A percentile compares a stretch with the other conserved stretches of the same genome.
phyloP scores from a whole-genome alignment of 35 echinoderm and acorn worm genomes.

The Amphiura filiformis region DNA sequence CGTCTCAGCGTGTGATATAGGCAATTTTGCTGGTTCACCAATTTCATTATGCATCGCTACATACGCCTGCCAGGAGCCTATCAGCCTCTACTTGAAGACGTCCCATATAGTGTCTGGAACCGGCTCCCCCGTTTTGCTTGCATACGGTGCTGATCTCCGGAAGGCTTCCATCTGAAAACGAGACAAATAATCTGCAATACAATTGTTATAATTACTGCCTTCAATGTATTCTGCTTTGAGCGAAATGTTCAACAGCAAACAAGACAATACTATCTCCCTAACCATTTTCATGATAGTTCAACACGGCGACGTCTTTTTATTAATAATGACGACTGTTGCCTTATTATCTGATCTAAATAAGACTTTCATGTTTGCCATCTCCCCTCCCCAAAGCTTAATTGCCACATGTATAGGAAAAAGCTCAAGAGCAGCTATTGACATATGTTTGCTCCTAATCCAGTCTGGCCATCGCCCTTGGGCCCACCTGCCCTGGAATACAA shows the following conservation, averaged over 20 bases:
- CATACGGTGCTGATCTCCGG: background rate
- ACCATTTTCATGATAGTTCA: background rate
- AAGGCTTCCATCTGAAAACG: slow-evolving; percentile 6
- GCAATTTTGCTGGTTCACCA: background rate
- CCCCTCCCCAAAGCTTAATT: background rate
- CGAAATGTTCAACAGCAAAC: background rate
- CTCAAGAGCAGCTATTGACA: slow-evolving; percentile 14
- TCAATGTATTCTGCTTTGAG: background rate
- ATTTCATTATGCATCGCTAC: background rate
- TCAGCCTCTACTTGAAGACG: background rate
- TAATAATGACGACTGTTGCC: slow-evolving; percentile 1
- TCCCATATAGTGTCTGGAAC: background rate
- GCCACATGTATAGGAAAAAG: slow-evolving; percentile 21
- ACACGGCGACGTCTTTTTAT: background rate
- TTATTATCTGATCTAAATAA: slow-evolving; percentile 14
- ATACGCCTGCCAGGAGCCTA: background rate
- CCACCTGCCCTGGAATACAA: slow-evolving; percentile 22
- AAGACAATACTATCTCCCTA: background rate
- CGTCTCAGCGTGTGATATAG: background rate
- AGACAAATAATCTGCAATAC: background rate
- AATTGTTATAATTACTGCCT: background rate
- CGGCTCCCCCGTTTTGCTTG: background rate
- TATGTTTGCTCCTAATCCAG: background rate
- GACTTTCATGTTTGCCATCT: slow-evolving; percentile 13
- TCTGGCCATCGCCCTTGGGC: slow-evolving; percentile 30